Evolutionary conservation across 1,140 invertebrate genomes (phyloP).

Genomic region (Atta texana): DNA sequence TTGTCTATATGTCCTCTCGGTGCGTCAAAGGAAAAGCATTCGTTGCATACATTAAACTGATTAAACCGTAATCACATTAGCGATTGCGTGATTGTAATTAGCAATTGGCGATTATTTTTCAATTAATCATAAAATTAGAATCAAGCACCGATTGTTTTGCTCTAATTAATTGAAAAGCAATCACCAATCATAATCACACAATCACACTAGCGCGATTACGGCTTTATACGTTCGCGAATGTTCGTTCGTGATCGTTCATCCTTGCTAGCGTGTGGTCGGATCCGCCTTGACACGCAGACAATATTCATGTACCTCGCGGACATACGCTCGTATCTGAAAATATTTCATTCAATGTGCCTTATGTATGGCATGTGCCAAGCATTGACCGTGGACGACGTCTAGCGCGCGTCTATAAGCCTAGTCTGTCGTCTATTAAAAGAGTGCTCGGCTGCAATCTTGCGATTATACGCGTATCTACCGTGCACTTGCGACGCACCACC

Average conservation of each 20-base stretch:
- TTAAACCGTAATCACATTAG: no score
- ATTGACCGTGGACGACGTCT: conserved; percentile 81
- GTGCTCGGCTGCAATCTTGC: conserved; percentile 66
- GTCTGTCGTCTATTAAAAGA: conserved; percentile 79
- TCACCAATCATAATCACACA: no score
- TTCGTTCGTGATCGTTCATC: not conserved
- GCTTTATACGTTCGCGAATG: not conserved
- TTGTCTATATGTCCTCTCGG: no score
- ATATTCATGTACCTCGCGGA: not conserved
- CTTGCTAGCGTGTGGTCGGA: not conserved
- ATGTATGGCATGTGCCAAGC: conserved; percentile 73
- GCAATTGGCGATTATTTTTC: no score
- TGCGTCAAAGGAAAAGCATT: not conserved
- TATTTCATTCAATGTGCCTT: conserved; percentile 77
- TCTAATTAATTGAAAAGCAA: no score
- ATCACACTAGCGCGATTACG: no score
- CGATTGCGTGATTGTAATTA: no score
- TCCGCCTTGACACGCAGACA: not conserved
- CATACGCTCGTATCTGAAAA: conserved; percentile 68
- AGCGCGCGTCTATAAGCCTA: conserved; percentile 79
- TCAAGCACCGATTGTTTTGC: no score
- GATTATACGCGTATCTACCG: conserved; percentile 63
- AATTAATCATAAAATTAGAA: no score
- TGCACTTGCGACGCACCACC: not conserved
- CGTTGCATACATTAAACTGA: not conserved